phyloP scores from a whole-genome alignment of 2,888 invertebrate genomes.

The Blomia tropicalis region DNA sequence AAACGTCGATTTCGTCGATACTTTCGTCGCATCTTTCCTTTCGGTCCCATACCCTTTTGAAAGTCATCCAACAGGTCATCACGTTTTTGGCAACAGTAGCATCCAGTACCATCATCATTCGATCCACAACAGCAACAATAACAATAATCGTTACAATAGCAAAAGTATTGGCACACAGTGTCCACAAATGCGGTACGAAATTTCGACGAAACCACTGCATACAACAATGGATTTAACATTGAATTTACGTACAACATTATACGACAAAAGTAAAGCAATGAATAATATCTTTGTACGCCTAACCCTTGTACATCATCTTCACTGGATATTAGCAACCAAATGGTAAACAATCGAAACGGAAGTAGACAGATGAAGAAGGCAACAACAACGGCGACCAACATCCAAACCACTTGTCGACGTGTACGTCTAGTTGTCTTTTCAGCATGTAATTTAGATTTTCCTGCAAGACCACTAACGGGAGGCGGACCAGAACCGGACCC shows the following conservation, averaged over 20 bases:
- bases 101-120: not conserved
- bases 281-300: constrained; percentile 64
- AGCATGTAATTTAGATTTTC: not conserved
- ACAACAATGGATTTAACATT: constrained; percentile 74
- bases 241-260: constrained; percentile 78
- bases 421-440: constrained; percentile 24
- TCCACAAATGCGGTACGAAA: constrained; percentile 49
- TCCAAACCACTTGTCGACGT: constrained; percentile 68
- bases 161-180: constrained; percentile 13
- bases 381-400: constrained; percentile 71
- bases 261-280: constrained; percentile 63
- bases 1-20: constrained; percentile 15
- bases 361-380: constrained; percentile 76
- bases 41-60: constrained; percentile 3
- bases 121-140: not conserved
- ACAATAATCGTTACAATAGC: constrained; percentile 6
- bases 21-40: not conserved
- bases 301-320: constrained; percentile 49
- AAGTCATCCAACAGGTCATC: constrained; percentile 4
- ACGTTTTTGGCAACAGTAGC: not conserved
- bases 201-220: constrained; percentile 79
- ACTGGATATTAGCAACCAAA: constrained; percentile 67
- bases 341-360: constrained; percentile 68
- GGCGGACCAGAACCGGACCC: not conserved
- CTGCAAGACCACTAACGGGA: too few species aligned